Conservation (phyloP, 92 coral and sea anemone genomes). For the Chrysogorgia sp. region DNA sequence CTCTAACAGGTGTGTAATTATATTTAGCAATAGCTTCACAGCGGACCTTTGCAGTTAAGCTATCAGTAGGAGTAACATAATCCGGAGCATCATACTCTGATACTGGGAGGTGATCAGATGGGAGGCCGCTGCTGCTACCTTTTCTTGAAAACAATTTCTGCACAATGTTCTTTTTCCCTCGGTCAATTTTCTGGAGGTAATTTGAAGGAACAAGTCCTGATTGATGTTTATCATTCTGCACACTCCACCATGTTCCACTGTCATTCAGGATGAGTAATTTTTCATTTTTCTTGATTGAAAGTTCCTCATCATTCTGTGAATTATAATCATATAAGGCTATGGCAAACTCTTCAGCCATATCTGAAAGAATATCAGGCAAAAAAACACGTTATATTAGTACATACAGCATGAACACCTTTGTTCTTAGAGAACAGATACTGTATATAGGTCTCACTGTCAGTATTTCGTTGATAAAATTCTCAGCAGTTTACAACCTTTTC, state of each 20-base stretch:
- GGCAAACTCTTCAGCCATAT: constrained; percentile 86
- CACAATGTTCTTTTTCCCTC: constrained; percentile 68
- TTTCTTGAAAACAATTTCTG: constrained; percentile 67
- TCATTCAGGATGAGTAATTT: constrained; percentile 81
- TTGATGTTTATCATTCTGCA: constrained; percentile 76
- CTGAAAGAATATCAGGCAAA: constrained; percentile 25
- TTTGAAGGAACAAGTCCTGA: constrained; percentile 97
- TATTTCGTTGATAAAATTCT: too few relatives aligned
- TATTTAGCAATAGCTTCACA: constrained; percentile 81
- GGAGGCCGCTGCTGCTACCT: constrained; percentile 61
- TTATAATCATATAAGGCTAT: constrained; percentile 88
- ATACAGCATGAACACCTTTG: too few relatives aligned
- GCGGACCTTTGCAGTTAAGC: constrained; percentile 49
- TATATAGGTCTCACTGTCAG: too few relatives aligned
- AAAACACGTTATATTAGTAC: too few relatives aligned
- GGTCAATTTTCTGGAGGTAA: constrained; percentile 71
- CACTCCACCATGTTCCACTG: constrained; percentile 96
- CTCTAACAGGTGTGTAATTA: constrained; percentile 74
- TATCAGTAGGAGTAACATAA: constrained; percentile 59
- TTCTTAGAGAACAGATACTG: too few relatives aligned
- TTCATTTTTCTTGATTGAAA: constrained; percentile 87
- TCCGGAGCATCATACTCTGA: constrained; percentile 88
- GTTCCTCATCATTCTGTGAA: constrained; percentile 84
- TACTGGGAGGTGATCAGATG: constrained; percentile 57
- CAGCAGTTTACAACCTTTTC: too few relatives aligned